Evolutionary conservation across 2,888 invertebrate species (phyloP).

Genomic region (Mythimna loreyi): DNA sequence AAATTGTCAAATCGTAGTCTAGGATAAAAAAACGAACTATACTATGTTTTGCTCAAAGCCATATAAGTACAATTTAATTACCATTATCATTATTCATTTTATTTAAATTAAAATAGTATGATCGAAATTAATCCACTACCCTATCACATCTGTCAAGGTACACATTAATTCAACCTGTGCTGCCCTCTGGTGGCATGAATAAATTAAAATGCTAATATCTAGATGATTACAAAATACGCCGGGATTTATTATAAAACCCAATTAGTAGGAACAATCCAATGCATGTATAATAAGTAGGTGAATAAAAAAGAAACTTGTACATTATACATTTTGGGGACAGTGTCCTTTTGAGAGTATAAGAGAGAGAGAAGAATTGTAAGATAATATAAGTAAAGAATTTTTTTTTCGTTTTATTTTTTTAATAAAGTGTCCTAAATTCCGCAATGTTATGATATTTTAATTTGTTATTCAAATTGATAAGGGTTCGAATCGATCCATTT

Average conservation of each 20-base stretch:
- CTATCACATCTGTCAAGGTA: neutral
- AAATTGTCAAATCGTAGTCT: too few relatives aligned
- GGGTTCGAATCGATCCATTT: neutral
- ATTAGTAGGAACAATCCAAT: conserved; percentile 23
- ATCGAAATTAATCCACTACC: neutral
- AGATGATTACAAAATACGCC: conserved; percentile 1
- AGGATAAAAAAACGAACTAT: too few relatives aligned
- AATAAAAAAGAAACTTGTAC: neutral
- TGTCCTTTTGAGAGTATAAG: neutral
- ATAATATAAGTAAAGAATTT: too few relatives aligned
- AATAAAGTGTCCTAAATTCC: too few relatives aligned
- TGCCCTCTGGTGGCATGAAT: conserved; percentile 30
- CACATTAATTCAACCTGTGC: conserved; percentile 10
- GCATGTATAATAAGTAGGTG: neutral
- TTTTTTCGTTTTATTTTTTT: too few relatives aligned
- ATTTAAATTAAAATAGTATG: neutral
- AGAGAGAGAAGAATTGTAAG: too few relatives aligned
- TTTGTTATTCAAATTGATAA: conserved; percentile 4
- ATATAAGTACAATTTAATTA: too few relatives aligned
- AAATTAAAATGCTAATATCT: conserved; percentile 43
- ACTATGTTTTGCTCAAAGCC: too few relatives aligned
- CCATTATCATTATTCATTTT: too few relatives aligned
- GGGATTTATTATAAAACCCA: conserved; percentile 10
- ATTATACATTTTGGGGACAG: neutral
- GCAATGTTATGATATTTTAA: conserved; percentile 10